phyloP scores from a whole-genome alignment of 1,140 invertebrate genomes.

The Dendroctonus valens region DNA sequence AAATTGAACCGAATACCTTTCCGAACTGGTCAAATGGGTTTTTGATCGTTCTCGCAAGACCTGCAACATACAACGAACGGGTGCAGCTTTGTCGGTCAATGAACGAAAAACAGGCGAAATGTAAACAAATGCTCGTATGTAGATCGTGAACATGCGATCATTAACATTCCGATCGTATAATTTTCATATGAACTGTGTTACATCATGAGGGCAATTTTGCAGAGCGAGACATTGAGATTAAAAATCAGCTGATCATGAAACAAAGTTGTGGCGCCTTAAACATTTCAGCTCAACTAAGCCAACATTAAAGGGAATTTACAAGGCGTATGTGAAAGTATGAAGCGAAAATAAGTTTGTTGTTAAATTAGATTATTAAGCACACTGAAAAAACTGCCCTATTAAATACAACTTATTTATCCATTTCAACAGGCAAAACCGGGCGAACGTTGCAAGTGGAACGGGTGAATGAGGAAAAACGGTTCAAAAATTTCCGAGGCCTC shows the following conservation, averaged over 20 bases:
- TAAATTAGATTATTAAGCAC: too few relatives aligned
- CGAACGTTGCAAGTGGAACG: slow-evolving; percentile 26
- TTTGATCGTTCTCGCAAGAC: too few relatives aligned
- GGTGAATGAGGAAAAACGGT: slow-evolving; percentile 28
- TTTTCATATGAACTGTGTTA: not conserved
- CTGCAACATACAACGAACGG: not conserved
- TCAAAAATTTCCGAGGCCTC: slow-evolving; percentile 22
- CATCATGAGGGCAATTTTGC: not conserved
- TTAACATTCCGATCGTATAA: not conserved
- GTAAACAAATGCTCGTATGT: slow-evolving; percentile 2
- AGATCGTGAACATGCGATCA: not conserved
- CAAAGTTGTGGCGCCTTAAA: too few relatives aligned
- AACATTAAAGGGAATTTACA: too few relatives aligned
- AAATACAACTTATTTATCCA: not conserved
- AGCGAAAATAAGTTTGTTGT: too few relatives aligned
- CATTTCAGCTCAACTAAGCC: too few relatives aligned
- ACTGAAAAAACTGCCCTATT: too few relatives aligned
- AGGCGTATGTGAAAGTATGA: too few relatives aligned
- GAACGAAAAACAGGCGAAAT: slow-evolving; percentile 8
- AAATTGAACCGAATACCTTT: too few relatives aligned
- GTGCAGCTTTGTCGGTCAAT: slow-evolving; percentile 8
- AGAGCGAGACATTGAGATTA: not conserved
- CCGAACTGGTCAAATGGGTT: too few relatives aligned
- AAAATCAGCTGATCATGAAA: too few relatives aligned
- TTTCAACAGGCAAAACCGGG: slow-evolving; percentile 30